These are phyloP conservation scores for Artibeus jamaicensis DNA, from an alignment of 2,797 vertebrate species.

Conservation along the genomic window DNA sequence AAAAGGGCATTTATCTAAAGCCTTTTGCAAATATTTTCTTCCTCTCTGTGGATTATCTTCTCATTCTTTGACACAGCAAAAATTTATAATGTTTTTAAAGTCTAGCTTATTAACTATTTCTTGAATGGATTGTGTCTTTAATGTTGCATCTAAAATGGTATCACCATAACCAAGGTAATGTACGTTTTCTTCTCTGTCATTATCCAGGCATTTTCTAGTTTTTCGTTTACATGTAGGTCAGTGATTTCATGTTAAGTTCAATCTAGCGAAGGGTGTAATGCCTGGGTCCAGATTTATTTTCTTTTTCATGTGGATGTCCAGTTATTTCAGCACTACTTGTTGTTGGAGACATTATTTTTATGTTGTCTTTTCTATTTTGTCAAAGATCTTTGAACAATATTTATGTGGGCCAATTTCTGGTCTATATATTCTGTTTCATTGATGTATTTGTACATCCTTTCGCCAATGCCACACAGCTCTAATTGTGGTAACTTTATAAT, in stretches of 20 bases:
- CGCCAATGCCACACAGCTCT: background rate
- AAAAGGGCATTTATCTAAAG: background rate
- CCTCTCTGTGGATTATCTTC: background rate
- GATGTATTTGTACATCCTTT: background rate
- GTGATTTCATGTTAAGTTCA: background rate
- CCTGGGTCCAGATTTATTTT: background rate
- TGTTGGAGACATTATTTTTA: background rate
- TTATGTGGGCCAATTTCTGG: background rate
- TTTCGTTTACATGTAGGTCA: background rate
- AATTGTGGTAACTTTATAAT: background rate
- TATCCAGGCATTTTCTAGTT: background rate
- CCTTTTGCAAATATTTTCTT: background rate
- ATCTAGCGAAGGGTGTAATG: background rate
- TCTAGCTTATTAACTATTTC: background rate
- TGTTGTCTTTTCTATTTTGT: background rate
- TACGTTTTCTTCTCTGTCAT: background rate
- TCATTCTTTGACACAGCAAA: background rate
- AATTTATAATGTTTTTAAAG: background rate
- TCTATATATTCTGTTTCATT: background rate
- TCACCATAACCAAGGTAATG: background rate
- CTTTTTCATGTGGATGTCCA: background rate
- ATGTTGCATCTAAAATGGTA: background rate
- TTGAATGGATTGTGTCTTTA: background rate
- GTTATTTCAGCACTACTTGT: background rate
- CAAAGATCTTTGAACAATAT: background rate